phyloP scores from a whole-genome alignment of 1,140 invertebrate species.

The Rhizoglyphus robini region DNA sequence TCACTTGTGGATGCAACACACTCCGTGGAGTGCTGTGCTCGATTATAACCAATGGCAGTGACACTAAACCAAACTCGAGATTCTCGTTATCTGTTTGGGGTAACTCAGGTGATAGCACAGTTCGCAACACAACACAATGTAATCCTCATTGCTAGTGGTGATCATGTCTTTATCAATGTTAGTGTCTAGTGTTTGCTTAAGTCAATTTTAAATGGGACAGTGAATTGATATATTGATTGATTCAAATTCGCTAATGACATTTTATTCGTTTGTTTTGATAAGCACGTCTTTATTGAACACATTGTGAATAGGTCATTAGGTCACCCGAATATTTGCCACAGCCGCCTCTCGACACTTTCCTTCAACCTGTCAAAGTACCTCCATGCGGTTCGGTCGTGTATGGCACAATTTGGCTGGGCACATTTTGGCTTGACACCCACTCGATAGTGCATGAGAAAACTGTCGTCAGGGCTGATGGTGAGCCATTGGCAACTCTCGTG shows the following conservation, averaged over 20 bases:
- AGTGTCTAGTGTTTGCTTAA: no score
- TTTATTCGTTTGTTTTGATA: not conserved
- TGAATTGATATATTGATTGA: not conserved
- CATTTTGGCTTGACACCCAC: no score
- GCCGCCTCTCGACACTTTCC: not conserved
- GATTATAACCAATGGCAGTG: no score
- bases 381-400: not conserved
- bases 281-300: not conserved
- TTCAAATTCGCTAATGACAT: not conserved
- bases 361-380: not conserved
- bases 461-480: not conserved
- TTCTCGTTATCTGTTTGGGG: no score
- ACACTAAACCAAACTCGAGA: no score
- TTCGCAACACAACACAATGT: no score
- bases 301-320: not conserved
- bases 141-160: no score
- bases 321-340: not conserved
- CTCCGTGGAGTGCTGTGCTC: no score
- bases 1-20: no score
- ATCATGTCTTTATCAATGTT: no score
- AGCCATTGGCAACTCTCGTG: not conserved
- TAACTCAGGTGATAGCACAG: no score
- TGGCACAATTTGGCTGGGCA: not conserved
- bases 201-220: no score
- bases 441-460: conserved; percentile 9